These are phyloP conservation scores for Papilio dardanus DNA, from an alignment of 1,140 invertebrate species.

Conservation along the genomic window DNA sequence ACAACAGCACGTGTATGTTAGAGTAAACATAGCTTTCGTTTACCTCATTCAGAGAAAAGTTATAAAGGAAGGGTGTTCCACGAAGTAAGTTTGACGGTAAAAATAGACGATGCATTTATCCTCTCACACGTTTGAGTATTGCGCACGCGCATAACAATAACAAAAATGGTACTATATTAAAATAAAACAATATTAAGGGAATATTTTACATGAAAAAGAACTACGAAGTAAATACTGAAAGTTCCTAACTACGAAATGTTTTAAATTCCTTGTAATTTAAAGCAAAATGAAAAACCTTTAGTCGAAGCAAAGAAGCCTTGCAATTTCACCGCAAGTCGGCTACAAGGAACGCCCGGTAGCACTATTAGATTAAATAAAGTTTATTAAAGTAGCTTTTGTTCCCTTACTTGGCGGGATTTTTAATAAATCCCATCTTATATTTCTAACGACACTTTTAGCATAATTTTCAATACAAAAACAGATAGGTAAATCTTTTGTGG, in stretches of 20 bases:
- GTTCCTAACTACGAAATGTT: not conserved
- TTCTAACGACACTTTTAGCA: not conserved
- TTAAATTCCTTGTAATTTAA: not conserved
- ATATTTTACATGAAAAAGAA: no score
- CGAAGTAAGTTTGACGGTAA: slow-evolving; percentile 20
- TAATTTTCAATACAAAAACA: not conserved
- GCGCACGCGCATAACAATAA: slow-evolving; percentile 16
- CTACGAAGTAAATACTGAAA: not conserved
- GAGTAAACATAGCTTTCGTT: slow-evolving; percentile 21
- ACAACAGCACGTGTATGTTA: slow-evolving; percentile 1
- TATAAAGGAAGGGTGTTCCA: slow-evolving; percentile 30
- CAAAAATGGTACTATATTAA: not conserved
- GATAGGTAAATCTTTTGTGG: no score
- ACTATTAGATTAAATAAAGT: not conserved
- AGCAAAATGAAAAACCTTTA: not conserved
- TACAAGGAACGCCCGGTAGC: not conserved
- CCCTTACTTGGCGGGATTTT: not conserved
- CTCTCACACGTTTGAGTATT: slow-evolving; percentile 10
- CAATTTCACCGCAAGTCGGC: not conserved
- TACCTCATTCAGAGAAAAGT: slow-evolving; percentile 20
- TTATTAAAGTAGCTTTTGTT: not conserved
- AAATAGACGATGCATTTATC: slow-evolving; percentile 28
- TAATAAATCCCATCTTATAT: not conserved
- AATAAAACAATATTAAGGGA: no score
- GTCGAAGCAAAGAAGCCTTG: slow-evolving; percentile 4